phyloP scores from a whole-genome alignment of 2,888 invertebrate species.

The Microplitis deprimator region DNA sequence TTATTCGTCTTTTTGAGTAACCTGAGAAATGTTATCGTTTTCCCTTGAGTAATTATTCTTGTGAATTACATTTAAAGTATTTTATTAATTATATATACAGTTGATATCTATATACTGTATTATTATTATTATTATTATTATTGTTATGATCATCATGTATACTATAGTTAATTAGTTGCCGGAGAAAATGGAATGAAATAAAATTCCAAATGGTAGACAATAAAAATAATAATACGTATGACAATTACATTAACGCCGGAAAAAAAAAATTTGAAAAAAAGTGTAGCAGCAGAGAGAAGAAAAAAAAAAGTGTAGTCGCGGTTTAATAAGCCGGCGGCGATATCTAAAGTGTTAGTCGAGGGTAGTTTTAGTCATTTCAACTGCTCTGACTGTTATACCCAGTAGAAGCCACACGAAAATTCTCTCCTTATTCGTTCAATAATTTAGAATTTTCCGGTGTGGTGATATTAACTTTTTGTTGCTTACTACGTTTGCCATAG shows the following conservation, averaged over 20 bases:
- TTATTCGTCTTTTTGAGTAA: constrained; percentile 10
- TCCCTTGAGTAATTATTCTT: constrained; percentile 16
- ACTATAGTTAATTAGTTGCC: constrained; percentile 23
- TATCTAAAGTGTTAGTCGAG: constrained; percentile 24
- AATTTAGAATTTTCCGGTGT: constrained; percentile 17
- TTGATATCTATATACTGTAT: too few species aligned
- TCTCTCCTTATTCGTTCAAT: constrained; percentile 15
- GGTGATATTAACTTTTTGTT: constrained; percentile 27
- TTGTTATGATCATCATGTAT: neutral
- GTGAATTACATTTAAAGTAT: neutral
- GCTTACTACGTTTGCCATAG: neutral
- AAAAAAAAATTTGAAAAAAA: neutral
- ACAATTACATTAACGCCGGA: constrained; percentile 48
- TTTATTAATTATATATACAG: neutral
- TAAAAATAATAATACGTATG: constrained; percentile 50
- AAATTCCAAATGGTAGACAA: constrained; percentile 17
- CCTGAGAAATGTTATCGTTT: constrained; percentile 4
- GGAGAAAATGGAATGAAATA: constrained; percentile 19
- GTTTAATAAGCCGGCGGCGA: constrained; percentile 49
- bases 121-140: neutral
- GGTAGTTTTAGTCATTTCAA: constrained; percentile 2
- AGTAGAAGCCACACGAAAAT: constrained; percentile 7
- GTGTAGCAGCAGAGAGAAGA: constrained; percentile 6
- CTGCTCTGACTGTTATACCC: neutral
- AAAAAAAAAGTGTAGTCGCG: constrained; percentile 35